Conservation (phyloP, 2,888 invertebrate genomes). For the Andrena camellia region DNA sequence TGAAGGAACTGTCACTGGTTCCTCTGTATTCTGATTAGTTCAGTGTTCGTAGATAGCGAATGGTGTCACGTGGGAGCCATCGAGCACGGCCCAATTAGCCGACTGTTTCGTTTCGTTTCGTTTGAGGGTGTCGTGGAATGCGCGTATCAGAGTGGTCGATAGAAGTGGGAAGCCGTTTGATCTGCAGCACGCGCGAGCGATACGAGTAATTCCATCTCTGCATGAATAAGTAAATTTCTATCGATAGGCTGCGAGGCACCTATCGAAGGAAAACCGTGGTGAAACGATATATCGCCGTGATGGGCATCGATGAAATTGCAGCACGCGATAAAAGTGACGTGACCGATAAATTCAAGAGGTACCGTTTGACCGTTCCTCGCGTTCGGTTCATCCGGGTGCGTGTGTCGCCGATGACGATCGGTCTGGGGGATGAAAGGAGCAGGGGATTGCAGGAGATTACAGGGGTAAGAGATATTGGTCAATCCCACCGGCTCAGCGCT, state of each 20-base stretch:
- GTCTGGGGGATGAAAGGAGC: slow-evolving; percentile 34
- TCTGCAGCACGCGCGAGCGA: neutral
- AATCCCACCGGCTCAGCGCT: slow-evolving; percentile 75
- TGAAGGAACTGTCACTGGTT: neutral
- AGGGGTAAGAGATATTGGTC: slow-evolving; percentile 60
- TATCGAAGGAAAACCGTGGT: no score
- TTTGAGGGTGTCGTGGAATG: neutral
- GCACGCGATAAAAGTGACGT: slow-evolving; percentile 3
- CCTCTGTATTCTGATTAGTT: neutral
- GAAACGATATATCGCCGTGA: no score
- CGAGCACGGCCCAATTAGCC: slow-evolving; percentile 45
- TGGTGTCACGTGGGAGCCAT: slow-evolving; percentile 54
- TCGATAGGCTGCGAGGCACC: no score
- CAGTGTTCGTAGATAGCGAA: slow-evolving; percentile 57
- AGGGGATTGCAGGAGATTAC: slow-evolving; percentile 46
- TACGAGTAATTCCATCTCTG: no score
- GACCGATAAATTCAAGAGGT: slow-evolving; percentile 21
- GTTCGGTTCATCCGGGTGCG: slow-evolving; percentile 27
- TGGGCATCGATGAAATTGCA: slow-evolving; percentile 6
- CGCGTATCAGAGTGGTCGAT: neutral
- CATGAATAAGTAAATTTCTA: no score
- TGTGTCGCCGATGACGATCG: slow-evolving; percentile 17
- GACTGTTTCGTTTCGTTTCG: slow-evolving; percentile 13
- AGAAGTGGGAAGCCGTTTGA: slow-evolving; percentile 8
- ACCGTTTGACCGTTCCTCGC: slow-evolving; percentile 5